Evolutionary conservation across 2,113 vertebrate species (phyloP).

Genomic region (Trogon melanurus): DNA sequence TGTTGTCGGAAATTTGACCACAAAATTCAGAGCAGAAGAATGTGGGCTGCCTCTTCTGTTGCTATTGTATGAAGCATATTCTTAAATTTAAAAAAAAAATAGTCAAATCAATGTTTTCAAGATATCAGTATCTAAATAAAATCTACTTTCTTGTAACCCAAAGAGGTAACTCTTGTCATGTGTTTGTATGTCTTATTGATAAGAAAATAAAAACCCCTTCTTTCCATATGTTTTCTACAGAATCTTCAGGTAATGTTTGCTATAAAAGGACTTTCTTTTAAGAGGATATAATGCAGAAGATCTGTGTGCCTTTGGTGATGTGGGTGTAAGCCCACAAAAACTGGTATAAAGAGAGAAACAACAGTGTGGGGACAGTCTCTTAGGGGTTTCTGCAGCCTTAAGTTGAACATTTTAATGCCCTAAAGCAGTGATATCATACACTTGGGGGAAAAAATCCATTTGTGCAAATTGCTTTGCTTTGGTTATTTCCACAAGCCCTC

Average conservation of each 20-base stretch:
- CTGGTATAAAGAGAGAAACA: background rate
- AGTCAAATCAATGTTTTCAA: background rate
- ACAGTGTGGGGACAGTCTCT: background rate
- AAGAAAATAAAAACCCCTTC: background rate
- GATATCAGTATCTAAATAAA: background rate
- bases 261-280: background rate
- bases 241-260: background rate
- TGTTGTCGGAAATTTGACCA: background rate
- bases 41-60: background rate
- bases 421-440: background rate
- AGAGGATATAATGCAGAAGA: background rate
- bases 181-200: background rate
- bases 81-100: constrained; percentile 5
- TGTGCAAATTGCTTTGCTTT: background rate
- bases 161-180: background rate
- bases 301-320: background rate
- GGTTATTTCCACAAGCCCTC: background rate
- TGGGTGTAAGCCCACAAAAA: background rate
- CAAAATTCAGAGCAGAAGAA: background rate
- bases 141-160: background rate
- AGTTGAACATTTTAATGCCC: background rate
- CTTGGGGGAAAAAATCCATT: background rate
- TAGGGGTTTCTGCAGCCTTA: background rate
- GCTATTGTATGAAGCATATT: background rate
- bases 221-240: background rate